These are phyloP conservation scores for Bombus cullumanus DNA, from an alignment of 1,140 invertebrate species.

Conservation along the genomic window DNA sequence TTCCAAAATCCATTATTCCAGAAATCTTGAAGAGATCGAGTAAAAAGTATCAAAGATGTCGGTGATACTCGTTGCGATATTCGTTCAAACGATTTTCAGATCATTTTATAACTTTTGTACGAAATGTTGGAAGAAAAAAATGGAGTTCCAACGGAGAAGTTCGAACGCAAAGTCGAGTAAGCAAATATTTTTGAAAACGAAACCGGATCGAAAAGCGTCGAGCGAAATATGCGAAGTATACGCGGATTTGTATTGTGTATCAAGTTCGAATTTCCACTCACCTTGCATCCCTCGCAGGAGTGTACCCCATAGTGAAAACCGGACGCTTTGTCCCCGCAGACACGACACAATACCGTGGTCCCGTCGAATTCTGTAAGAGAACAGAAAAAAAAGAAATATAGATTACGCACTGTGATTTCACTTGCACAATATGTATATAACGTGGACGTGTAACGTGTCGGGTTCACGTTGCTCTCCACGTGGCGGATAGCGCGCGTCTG, in stretches of 20 bases:
- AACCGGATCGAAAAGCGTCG: slow-evolving; percentile 12
- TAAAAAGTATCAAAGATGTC: slow-evolving; percentile 32
- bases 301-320: slow-evolving; percentile 99
- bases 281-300: slow-evolving; percentile 99
- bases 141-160: neutral
- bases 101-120: neutral
- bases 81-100: neutral
- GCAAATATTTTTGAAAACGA: neutral
- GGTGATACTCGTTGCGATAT: neutral
- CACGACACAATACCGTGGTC: slow-evolving; percentile 97
- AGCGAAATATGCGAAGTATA: neutral
- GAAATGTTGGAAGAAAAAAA: neutral
- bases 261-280: slow-evolving; percentile 83
- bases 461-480: slow-evolving; percentile 46
- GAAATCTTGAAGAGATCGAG: neutral
- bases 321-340: slow-evolving; percentile 99
- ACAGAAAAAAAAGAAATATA: slow-evolving; percentile 84
- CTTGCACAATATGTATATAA: neutral
- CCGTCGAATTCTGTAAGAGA: slow-evolving; percentile 96
- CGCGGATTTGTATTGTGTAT: neutral
- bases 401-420: slow-evolving; percentile 10
- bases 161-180: neutral
- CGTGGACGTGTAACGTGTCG: neutral
- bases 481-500: slow-evolving; percentile 53
- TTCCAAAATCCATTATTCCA: neutral